A percentile compares a stretch with the other conserved stretches of the same genome.
These are phyloP conservation scores for Nemapogon koenigi DNA, from an alignment of 2,888 invertebrate genomes.

Conservation along the genomic window DNA sequence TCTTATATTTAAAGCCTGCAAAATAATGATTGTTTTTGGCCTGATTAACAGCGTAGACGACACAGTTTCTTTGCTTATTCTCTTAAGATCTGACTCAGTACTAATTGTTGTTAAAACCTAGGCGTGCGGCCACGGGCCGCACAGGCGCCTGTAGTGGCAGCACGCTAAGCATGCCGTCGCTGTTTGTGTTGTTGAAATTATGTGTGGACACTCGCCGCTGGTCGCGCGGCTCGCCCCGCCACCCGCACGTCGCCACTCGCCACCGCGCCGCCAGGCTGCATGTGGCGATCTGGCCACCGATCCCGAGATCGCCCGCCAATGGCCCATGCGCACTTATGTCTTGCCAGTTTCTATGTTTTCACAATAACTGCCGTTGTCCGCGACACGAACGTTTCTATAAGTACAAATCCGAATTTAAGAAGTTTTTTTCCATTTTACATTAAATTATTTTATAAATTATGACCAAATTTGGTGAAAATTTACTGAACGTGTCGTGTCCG, in stretches of 20 bases:
- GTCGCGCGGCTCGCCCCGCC: slow-evolving; percentile 15
- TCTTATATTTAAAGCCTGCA: slow-evolving; percentile 53
- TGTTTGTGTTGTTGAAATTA: slow-evolving; percentile 15
- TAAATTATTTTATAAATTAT: slow-evolving; percentile 48
- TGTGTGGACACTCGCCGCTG: neutral
- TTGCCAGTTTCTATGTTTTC: slow-evolving; percentile 63
- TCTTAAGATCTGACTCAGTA: too few relatives aligned
- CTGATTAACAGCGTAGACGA: too few relatives aligned
- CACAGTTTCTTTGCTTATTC: too few relatives aligned
- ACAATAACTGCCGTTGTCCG: slow-evolving; percentile 52
- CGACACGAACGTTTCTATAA: slow-evolving; percentile 57
- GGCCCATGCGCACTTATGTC: slow-evolving; percentile 57
- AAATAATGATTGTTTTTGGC: slow-evolving; percentile 42
- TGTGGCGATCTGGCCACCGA: too few relatives aligned
- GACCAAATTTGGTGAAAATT: too few relatives aligned
- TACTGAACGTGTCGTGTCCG: too few relatives aligned
- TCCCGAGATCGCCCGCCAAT: slow-evolving; percentile 1
- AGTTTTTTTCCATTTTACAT: slow-evolving; percentile 46
- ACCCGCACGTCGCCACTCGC: slow-evolving; percentile 11
- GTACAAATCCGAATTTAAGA: slow-evolving; percentile 64
- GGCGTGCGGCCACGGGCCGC: too few relatives aligned
- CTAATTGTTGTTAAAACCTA: too few relatives aligned
- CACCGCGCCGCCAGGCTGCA: slow-evolving; percentile 3
- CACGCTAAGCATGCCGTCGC: too few relatives aligned
- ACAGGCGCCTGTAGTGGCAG: too few relatives aligned